Evolutionary conservation across 1,140 invertebrate genomes (phyloP), one percentile per base, ranked within the genome.

Genomic region (Sarcophaga peregrina): DNA sequence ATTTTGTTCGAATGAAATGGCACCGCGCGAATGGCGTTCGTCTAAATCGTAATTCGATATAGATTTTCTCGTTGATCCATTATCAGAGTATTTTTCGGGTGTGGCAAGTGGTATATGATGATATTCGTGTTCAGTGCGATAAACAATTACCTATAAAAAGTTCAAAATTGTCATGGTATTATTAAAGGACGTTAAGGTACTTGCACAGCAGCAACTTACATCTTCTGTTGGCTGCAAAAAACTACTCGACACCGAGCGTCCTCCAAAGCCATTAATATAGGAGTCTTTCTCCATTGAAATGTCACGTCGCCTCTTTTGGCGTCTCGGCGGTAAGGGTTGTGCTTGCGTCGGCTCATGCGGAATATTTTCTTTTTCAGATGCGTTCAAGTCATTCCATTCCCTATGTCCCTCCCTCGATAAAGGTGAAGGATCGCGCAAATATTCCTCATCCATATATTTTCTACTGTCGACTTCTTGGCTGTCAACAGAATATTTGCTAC

Each of bases 1-100:
- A 91, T 89, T 13, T 91, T 91, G 78, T 93, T 92, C 58, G 92
- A 93, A 86, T 2, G 94, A 95, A 80, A 95, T 94, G 5, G 94
- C 94, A 1, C 94, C 95, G 82, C 93, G 92, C 0, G 94, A 95
- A 3, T 94, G 95, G 20, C 94, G 91, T 82, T 95, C 94, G 76
- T 94, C 94, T 80, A 95, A 95, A 0, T 94, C 95, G 48, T 92
- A 91, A 85, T 91, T 86, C 72, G 86, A 17, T 81, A 91, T 90
- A 25, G 91, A 91, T 72, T 82, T 83, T 11, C 73, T 92, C 83
- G 90, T 89, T 82, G 88, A 85, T 50, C 9, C 20, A 87, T 84
- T 48, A 90, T 90, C 85, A 91, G 91, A 82, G 89, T 91, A 92
- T 83, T 86, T 89, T 76, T 86, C 87, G 85, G 87, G 87, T 84